phyloP scores from a whole-genome alignment of 1,140 invertebrate species.

The Lineus longissimus region DNA sequence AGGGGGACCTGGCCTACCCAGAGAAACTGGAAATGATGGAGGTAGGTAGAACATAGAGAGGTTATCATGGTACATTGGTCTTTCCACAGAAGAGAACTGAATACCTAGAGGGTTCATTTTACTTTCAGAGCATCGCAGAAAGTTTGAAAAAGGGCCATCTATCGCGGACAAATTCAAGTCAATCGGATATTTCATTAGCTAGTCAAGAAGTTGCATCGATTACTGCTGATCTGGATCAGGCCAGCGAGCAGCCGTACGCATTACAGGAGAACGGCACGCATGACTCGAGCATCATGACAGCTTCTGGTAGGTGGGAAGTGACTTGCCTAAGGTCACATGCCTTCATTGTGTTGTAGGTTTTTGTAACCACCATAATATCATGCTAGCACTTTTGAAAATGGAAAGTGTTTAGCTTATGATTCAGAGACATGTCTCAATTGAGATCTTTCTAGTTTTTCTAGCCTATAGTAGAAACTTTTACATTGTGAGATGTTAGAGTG shows the following conservation, averaged over 20 bases:
- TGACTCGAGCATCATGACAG: background rate
- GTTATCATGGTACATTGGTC: too few species aligned
- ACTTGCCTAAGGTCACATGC: too few species aligned
- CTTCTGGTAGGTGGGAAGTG: too few species aligned
- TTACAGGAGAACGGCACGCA: constrained; percentile 7
- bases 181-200: constrained; percentile 43
- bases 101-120: background rate
- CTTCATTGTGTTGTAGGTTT: too few species aligned
- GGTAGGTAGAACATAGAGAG: constrained; percentile 24
- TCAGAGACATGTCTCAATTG: too few species aligned
- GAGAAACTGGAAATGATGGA: constrained; percentile 95
- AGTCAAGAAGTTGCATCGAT: constrained; percentile 43
- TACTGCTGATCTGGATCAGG: constrained; percentile 18
- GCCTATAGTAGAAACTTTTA: too few species aligned
- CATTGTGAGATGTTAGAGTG: too few species aligned
- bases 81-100: background rate
- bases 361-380: too few species aligned
- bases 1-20: constrained; percentile 95
- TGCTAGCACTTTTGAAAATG: too few species aligned
- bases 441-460: too few species aligned
- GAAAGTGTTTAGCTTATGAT: too few species aligned
- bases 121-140: constrained; percentile 66
- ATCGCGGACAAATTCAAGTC: constrained; percentile 30
- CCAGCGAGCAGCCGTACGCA: background rate
- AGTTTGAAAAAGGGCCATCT: constrained; percentile 60